A percentile compares a stretch with the other conserved stretches of the same genome.
Conservation (phyloP, 2,888 invertebrate species). For the Lochmaea crataegi region DNA sequence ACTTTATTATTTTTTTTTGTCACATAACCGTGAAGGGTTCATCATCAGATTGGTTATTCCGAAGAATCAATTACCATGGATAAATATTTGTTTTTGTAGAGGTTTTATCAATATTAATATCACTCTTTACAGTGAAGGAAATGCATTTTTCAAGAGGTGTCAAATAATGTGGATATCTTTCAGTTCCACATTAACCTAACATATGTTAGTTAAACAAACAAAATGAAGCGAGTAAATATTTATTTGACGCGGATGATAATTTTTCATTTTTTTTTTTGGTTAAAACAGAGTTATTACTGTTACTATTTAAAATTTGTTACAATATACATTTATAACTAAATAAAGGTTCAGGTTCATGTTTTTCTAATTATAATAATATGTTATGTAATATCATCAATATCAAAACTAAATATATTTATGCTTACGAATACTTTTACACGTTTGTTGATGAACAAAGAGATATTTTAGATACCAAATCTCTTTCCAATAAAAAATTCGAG, state of each 20-base stretch:
- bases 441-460: too few species aligned
- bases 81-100: conserved; percentile 14
- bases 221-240: background rate
- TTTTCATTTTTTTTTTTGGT: background rate
- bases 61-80: background rate
- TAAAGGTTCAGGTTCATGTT: too few species aligned
- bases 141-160: conserved; percentile 10
- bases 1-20: conserved; percentile 4
- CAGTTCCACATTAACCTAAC: background rate
- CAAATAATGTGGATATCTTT: background rate
- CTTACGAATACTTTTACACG: too few species aligned
- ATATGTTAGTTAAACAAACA: background rate
- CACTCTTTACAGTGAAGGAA: background rate
- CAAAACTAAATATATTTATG: too few species aligned
- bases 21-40: background rate
- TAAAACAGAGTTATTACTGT: too few species aligned
- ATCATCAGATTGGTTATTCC: background rate
- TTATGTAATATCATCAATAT: too few species aligned
- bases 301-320: too few species aligned
- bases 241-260: background rate
- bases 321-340: too few species aligned
- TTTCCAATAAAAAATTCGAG: too few species aligned
- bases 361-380: too few species aligned
- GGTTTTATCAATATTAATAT: conserved; percentile 12
- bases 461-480: too few species aligned